A percentile compares a stretch with the other conserved stretches of the same genome.
Conservation (phyloP, 2,113 vertebrate species). For the Ursus arctos region DNA sequence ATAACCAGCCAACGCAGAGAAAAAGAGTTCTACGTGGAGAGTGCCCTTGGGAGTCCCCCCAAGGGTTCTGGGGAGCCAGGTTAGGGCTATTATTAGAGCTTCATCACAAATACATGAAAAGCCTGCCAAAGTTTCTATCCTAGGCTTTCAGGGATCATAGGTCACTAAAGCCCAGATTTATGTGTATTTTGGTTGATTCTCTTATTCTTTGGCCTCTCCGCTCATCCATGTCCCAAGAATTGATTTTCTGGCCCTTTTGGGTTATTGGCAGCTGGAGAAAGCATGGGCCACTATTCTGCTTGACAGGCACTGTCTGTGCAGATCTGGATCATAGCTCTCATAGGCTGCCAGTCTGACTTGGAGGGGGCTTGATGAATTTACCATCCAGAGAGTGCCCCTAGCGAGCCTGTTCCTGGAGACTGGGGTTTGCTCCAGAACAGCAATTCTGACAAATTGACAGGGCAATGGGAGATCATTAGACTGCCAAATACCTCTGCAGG, state of each 20-base stretch:
- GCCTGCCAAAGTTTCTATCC: not conserved
- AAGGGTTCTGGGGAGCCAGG: not conserved
- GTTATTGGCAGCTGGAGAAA: conserved; percentile 34
- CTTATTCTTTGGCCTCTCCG: not conserved
- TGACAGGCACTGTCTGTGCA: conserved; percentile 35
- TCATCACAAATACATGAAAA: conserved; percentile 6
- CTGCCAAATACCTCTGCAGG: conserved; percentile 69
- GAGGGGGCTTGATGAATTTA: conserved; percentile 53
- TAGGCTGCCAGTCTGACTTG: conserved; percentile 67
- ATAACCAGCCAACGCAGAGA: not conserved
- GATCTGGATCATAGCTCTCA: conserved; percentile 37
- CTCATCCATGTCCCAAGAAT: not conserved
- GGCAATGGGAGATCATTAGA: conserved; percentile 49
- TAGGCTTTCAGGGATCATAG: not conserved
- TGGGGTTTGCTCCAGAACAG: conserved; percentile 74
- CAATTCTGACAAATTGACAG: conserved; percentile 76
- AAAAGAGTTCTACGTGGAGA: not conserved
- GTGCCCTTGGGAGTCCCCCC: not conserved
- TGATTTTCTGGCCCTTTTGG: conserved; percentile 60
- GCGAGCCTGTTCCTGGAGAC: conserved; percentile 58
- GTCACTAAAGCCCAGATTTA: not conserved
- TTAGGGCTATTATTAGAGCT: not conserved
- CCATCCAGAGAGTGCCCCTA: conserved; percentile 58
- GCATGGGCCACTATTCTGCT: not conserved
- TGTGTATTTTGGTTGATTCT: conserved; percentile 33